A percentile compares a stretch with the other conserved stretches of the same genome.
Conservation (phyloP, 2,113 vertebrate genomes). For the Sorex araneus region DNA sequence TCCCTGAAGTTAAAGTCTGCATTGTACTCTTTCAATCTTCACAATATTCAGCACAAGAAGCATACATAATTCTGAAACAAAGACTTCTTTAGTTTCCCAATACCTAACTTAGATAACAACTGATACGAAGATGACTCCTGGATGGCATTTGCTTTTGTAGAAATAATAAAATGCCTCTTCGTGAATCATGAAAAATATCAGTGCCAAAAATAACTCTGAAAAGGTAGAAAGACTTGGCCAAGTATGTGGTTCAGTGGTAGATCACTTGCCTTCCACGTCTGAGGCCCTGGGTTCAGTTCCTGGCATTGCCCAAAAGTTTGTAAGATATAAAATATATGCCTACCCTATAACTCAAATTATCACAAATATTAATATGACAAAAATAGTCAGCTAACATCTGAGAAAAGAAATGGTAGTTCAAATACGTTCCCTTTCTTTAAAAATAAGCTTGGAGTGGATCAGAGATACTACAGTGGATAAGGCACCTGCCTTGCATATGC, state of each 20-base stretch:
- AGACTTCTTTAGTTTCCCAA: conserved; percentile 14
- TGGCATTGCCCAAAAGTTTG: too few relatives aligned
- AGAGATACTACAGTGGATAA: too few relatives aligned
- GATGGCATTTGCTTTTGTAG: conserved; percentile 4
- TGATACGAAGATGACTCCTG: background rate
- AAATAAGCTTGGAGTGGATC: conserved; percentile 18
- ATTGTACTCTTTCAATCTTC: conserved; percentile 13
- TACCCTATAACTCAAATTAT: conserved; percentile 25
- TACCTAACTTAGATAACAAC: conserved; percentile 13
- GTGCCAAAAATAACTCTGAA: conserved; percentile 38
- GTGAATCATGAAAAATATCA: conserved; percentile 54
- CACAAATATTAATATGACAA: conserved; percentile 65
- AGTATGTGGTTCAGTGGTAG: too few relatives aligned
- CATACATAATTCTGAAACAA: background rate
- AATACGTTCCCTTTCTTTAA: conserved; percentile 58
- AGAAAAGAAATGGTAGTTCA: conserved; percentile 30
- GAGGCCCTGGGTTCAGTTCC: too few relatives aligned
- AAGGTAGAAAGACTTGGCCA: conserved; percentile 12
- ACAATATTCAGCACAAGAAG: background rate
- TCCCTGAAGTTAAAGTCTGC: conserved; percentile 40
- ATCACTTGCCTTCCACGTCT: too few relatives aligned
- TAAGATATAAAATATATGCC: conserved; percentile 3
- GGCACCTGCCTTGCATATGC: too few relatives aligned
- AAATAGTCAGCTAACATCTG: conserved; percentile 41
- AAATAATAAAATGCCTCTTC: conserved; percentile 42